A percentile compares a stretch with the other conserved stretches of the same genome.
phyloP scores from a whole-genome alignment of 2,113 vertebrate genomes.

The Setophaga petechia region DNA sequence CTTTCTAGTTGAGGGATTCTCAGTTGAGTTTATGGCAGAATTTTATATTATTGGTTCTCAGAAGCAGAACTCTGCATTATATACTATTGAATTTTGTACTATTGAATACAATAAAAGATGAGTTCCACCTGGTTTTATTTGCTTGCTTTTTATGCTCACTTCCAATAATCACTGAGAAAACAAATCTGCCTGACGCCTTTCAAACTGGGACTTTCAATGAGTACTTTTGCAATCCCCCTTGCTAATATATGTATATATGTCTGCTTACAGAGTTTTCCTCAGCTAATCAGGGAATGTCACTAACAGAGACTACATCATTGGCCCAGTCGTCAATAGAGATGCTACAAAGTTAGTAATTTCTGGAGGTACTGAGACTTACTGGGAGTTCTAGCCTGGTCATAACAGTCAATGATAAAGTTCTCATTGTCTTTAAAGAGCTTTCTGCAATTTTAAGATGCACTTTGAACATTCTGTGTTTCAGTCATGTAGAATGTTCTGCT shows the following conservation, averaged over 20 bases:
- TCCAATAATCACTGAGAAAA: constrained; percentile 21
- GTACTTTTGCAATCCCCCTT: neutral
- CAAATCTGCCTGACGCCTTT: neutral
- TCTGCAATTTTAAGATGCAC: neutral
- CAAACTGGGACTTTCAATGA: neutral
- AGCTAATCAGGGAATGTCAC: neutral
- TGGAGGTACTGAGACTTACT: neutral
- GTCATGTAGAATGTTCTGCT: neutral
- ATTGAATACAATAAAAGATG: neutral
- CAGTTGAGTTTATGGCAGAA: neutral
- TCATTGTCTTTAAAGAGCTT: neutral
- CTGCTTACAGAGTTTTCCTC: neutral
- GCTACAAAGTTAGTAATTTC: neutral
- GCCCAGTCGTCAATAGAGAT: neutral
- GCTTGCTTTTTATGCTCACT: neutral
- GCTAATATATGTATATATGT: neutral
- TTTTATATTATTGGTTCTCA: neutral
- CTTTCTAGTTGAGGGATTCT: neutral
- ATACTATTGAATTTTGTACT: neutral
- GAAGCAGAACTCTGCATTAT: neutral
- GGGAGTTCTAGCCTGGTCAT: neutral
- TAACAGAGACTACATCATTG: neutral
- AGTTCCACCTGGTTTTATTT: constrained; percentile 15
- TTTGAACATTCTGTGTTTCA: neutral
- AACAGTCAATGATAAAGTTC: neutral